Evolutionary conservation across 1,140 invertebrate genomes (phyloP).

Genomic region (Chionoecetes opilio): DNA sequence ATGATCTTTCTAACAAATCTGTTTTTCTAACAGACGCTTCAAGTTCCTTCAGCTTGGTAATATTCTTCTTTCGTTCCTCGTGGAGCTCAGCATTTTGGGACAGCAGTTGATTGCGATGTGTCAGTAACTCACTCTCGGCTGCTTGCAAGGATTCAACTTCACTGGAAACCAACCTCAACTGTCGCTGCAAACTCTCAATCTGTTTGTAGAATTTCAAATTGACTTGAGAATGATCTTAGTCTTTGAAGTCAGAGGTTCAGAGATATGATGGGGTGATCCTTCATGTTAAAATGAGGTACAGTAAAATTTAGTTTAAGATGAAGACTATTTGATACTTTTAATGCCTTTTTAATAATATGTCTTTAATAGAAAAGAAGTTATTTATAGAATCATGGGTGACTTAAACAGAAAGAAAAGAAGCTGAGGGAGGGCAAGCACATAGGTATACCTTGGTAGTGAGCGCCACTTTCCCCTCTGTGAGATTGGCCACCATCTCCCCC

Average conservation of each 20-base stretch:
- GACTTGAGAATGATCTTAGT: neutral
- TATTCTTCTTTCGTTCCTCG: slow-evolving; percentile 40
- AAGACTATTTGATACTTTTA: too few species aligned
- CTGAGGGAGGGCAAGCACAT: too few species aligned
- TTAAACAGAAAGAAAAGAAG: neutral
- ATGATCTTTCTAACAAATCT: slow-evolving; percentile 45
- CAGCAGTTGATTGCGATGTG: slow-evolving; percentile 46
- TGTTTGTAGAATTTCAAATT: slow-evolving; percentile 4
- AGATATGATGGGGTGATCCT: neutral
- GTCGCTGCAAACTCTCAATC: slow-evolving; percentile 71
- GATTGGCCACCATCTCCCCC: slow-evolving; percentile 77
- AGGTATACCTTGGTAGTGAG: slow-evolving; percentile 74
- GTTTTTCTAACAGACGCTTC: neutral
- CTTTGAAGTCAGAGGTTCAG: neutral
- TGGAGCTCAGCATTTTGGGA: slow-evolving; percentile 4
- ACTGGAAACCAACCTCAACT: slow-evolving; percentile 69
- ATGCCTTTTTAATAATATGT: too few species aligned
- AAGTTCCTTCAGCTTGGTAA: slow-evolving; percentile 47
- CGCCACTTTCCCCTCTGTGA: slow-evolving; percentile 78
- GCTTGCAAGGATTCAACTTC: slow-evolving; percentile 66
- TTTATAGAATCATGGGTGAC: neutral
- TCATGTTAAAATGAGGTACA: neutral
- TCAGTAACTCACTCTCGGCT: slow-evolving; percentile 37
- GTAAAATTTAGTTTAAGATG: neutral
- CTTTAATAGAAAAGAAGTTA: neutral